Percentiles rank a stretch among this genome's conserved stretches.
phyloP scores from a whole-genome alignment of 2,113 vertebrate species.

The Tragelaphus strepsiceros region DNA sequence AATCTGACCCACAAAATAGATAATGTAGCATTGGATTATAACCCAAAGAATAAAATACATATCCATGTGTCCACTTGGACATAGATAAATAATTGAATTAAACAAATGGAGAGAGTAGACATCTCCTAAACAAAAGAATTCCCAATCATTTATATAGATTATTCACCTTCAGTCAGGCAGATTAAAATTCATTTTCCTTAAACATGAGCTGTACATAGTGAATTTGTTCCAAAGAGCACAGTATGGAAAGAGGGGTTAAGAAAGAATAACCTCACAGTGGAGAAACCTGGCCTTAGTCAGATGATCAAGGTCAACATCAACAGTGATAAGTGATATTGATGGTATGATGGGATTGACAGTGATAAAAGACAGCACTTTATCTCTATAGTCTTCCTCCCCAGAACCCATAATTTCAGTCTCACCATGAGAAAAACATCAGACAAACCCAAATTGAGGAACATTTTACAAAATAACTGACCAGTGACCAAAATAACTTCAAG shows the following conservation, averaged over 20 bases:
- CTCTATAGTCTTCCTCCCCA: not conserved
- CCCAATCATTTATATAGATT: no score
- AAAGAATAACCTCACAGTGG: no score
- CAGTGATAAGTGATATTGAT: accelerated
- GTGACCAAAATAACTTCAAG: not conserved
- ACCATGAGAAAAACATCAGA: not conserved
- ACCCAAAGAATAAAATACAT: not conserved
- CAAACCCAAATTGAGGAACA: accelerated
- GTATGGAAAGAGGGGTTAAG: accelerated
- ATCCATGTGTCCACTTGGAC: not conserved
- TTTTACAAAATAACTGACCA: not conserved
- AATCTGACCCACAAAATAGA: not conserved
- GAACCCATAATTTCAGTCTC: not conserved
- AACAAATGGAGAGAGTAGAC: not conserved
- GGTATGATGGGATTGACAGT: accelerated
- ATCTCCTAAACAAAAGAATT: not conserved
- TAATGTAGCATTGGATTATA: not conserved
- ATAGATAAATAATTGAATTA: not conserved
- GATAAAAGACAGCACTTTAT: not conserved
- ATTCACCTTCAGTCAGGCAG: not conserved
- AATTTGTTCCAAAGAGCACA: not conserved
- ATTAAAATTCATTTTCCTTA: not conserved
- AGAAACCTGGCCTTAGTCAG: not conserved
- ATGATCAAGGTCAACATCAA: not conserved
- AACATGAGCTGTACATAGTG: accelerated